Evolutionary conservation across 1,140 invertebrate species (phyloP), one percentile per base, ranked within the genome.

Genomic region (Nymphalis io): DNA sequence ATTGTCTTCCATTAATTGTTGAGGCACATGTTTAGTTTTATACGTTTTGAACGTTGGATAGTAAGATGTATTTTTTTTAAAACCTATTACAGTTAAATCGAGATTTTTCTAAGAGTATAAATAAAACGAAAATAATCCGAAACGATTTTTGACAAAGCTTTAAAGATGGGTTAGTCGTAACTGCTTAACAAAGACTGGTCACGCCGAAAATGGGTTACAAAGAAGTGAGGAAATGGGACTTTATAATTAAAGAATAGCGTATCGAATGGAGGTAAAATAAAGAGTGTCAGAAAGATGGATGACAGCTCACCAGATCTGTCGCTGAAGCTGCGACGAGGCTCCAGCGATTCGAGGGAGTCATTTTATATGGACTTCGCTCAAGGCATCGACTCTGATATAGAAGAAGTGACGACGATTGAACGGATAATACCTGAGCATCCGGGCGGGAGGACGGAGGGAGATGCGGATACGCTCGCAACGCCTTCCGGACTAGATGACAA

Each of bases 291-390:
- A 75, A 93, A 91, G 79, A 95, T 95, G 94, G 94, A 95, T 83
- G 96, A 96, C 90, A 96, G 95, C 86, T 96, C 96, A 27, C 95
- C 96, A 60, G 96, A 97, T 92, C 92, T 97, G 84, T 96, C 95
- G 87, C 93, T 97, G 61, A 96, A 96, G 89, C 89, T 97, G 77
- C 93, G 96, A 72, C 94, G 96, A 60, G 96, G 96, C 21, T 96
- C 96, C 23, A 96, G 95, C 82, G 96, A 96, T 91, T 97, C 96
- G 10, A 93, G 96, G 61, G 96, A 97, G 85, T 96, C 95, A 38
- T 97, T 96, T 85, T 97, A 97, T 83, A 96, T 97, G 96, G 96
- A 96, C 88, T 96, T 97, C 80, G 96, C 96, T 75, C 93, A 95
- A 92, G 96, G 96, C 23, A 97, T 97, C 80, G 96, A 97, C 87